phyloP scores from a whole-genome alignment of 2,797 vertebrate genomes.

The Parotocinclus haroldoi region DNA sequence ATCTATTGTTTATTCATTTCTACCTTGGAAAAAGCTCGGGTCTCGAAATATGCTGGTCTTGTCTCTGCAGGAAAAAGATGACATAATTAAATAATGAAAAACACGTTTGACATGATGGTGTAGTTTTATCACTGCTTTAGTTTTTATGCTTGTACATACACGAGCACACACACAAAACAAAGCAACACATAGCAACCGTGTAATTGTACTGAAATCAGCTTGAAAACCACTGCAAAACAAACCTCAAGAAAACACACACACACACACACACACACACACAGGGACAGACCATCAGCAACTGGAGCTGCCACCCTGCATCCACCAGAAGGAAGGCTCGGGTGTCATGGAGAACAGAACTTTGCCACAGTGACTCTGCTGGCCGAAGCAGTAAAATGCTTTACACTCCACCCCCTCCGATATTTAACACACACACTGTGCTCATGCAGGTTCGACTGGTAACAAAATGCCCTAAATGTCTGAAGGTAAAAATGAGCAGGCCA shows the following conservation, averaged over 20 bases:
- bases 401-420: not conserved
- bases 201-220: not conserved
- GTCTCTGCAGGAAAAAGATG: constrained; percentile 49
- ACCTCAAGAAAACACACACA: no score
- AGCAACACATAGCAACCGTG: not conserved
- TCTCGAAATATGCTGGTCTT: constrained; percentile 42
- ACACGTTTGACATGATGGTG: no score
- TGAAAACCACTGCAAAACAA: not conserved
- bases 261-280: constrained; percentile 25
- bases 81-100: not conserved
- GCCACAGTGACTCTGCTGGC: constrained; percentile 79
- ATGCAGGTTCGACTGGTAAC: no score
- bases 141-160: not conserved
- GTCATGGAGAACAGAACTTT: constrained; percentile 81
- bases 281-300: constrained; percentile 76
- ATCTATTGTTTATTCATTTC: constrained; percentile 24
- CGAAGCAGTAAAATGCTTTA: constrained; percentile 49
- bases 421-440: not conserved
- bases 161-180: not conserved
- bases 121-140: not conserved
- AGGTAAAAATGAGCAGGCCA: not conserved
- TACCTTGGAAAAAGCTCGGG: constrained; percentile 76
- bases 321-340: constrained; percentile 88
- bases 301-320: constrained; percentile 84
- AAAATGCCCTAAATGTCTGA: not conserved